These are phyloP conservation scores for Takifugu rubripes DNA, from an alignment of 2,797 vertebrate genomes.

Conservation along the genomic window DNA sequence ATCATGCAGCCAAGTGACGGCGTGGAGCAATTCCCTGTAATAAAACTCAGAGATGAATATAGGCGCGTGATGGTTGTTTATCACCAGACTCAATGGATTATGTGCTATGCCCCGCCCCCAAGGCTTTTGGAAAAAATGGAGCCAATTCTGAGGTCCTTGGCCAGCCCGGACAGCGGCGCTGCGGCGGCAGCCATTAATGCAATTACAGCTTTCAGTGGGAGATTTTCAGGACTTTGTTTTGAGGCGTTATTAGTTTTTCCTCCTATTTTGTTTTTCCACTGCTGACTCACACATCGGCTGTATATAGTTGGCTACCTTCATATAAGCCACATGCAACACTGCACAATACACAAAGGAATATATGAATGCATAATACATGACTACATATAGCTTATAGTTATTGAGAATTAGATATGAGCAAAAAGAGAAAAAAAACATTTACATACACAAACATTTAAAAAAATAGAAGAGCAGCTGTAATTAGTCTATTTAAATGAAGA, in stretches of 20 bases:
- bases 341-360: conserved; percentile 10
- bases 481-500: conserved; percentile 33
- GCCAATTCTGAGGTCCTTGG: conserved; percentile 52
- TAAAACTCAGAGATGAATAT: conserved; percentile 34
- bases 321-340: conserved; percentile 1
- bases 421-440: too few species aligned
- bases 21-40: conserved; percentile 23
- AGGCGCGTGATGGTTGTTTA: conserved; percentile 48
- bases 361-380: conserved; percentile 17
- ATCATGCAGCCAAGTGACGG: conserved; percentile 21
- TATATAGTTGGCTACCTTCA: conserved; percentile 1
- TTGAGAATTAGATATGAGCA: background rate
- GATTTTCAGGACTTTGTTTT: conserved; percentile 64
- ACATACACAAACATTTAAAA: background rate
- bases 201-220: conserved; percentile 70
- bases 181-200: conserved; percentile 62
- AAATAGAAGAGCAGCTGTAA: conserved; percentile 14
- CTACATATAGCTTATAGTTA: conserved; percentile 7
- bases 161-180: conserved; percentile 35
- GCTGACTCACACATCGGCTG: conserved; percentile 44
- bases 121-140: conserved; percentile 35
- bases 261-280: conserved; percentile 35
- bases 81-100: conserved; percentile 38
- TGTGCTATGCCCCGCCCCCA: conserved; percentile 32
- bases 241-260: conserved; percentile 56